A percentile compares a stretch with the other conserved stretches of the same genome.
phyloP scores from a whole-genome alignment of 2,113 vertebrate genomes.

The Laticauda colubrina region DNA sequence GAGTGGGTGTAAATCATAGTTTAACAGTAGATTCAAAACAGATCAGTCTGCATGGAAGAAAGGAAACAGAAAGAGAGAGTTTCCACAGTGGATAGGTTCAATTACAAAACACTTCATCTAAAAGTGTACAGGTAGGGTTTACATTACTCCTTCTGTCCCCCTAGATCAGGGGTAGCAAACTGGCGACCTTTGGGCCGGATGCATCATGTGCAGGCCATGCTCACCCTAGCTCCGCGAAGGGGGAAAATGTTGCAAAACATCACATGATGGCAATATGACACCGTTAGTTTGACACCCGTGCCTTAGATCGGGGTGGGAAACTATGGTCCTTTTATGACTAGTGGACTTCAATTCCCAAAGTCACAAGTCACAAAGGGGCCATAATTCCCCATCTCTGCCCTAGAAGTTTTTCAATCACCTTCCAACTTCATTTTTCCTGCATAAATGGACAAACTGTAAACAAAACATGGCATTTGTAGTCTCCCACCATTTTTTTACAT shows the following conservation, averaged over 20 bases:
- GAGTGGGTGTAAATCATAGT: background rate
- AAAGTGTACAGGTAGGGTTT: background rate
- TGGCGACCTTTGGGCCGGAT: no score
- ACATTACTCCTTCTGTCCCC: background rate
- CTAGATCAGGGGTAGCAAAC: background rate
- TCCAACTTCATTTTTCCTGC: background rate
- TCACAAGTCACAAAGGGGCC: background rate
- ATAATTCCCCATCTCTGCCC: background rate
- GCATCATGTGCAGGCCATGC: no score
- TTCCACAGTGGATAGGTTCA: background rate
- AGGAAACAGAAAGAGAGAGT: background rate
- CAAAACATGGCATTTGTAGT: background rate
- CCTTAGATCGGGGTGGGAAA: background rate
- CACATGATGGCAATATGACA: no score
- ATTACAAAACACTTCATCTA: background rate
- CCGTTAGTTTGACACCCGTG: no score
- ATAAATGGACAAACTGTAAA: background rate
- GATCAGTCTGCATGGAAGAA: background rate
- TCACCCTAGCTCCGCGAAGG: no score
- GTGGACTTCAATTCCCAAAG: background rate
- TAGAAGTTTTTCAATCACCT: background rate
- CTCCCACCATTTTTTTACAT: background rate
- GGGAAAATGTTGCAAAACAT: no score
- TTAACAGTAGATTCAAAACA: background rate
- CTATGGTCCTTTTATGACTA: background rate